A percentile compares a stretch with the other conserved stretches of the same genome.
phyloP scores from a whole-genome alignment of 1,140 invertebrate genomes.

The Calliphora vicina region DNA sequence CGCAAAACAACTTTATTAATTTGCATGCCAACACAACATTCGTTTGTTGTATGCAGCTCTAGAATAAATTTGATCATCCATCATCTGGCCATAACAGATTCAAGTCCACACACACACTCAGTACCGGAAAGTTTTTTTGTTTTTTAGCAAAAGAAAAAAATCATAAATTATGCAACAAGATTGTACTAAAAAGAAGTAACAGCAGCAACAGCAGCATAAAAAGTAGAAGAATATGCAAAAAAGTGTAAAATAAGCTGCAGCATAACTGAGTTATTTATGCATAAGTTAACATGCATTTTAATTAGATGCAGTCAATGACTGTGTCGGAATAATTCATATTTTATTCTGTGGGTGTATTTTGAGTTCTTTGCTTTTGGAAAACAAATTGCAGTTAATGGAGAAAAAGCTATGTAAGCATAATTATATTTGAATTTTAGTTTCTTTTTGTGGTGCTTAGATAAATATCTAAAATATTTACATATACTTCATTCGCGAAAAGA shows the following conservation, averaged over 20 bases:
- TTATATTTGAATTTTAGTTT: too few relatives aligned
- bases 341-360: too few relatives aligned
- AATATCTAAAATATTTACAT: too few relatives aligned
- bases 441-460: too few relatives aligned
- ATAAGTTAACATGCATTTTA: constrained; percentile 1
- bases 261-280: background rate
- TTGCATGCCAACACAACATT: too few relatives aligned
- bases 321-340: background rate
- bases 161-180: background rate
- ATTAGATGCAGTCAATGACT: background rate
- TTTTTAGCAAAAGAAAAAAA: background rate
- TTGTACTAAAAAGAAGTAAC: background rate
- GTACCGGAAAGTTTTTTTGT: background rate
- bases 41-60: too few relatives aligned
- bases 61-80: background rate
- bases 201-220: background rate
- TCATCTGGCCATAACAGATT: background rate
- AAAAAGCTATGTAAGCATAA: too few relatives aligned
- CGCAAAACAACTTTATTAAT: too few relatives aligned
- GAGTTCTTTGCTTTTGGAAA: too few relatives aligned
- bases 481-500: too few relatives aligned
- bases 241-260: background rate
- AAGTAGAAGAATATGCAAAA: background rate
- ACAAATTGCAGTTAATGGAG: too few relatives aligned
- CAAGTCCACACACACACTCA: background rate